A percentile compares a stretch with the other conserved stretches of the same genome.
Evolutionary conservation across 2,888 invertebrate species (phyloP).

Genomic region (Steromphala cineraria): DNA sequence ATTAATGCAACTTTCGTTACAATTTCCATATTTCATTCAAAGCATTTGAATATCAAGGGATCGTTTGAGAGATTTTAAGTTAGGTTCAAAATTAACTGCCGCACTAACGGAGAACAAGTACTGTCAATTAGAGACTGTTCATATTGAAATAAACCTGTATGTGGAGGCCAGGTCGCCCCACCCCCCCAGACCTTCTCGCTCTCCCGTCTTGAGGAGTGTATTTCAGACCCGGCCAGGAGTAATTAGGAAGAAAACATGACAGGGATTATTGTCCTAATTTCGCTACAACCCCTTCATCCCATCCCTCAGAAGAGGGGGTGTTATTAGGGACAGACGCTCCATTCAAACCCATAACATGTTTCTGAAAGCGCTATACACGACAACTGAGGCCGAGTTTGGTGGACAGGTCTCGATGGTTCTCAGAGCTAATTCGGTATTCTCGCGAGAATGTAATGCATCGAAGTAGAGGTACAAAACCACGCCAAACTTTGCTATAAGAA

Average conservation of each 20-base stretch:
- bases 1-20: neutral
- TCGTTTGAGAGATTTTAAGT: constrained; percentile 5
- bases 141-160: constrained; percentile 12
- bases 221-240: neutral
- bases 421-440: neutral
- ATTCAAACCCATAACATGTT: neutral
- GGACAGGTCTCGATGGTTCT: neutral
- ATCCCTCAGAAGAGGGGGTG: neutral
- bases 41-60: constrained; percentile 5
- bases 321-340: neutral
- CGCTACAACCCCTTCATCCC: neutral
- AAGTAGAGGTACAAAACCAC: neutral
- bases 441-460: neutral
- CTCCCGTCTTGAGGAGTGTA: neutral
- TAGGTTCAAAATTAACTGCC: neutral
- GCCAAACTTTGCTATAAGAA: neutral
- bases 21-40: constrained; percentile 4
- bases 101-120: neutral
- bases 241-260: neutral
- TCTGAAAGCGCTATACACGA: no score
- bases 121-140: constrained; percentile 1
- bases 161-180: neutral
- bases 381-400: no score
- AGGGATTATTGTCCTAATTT: neutral
- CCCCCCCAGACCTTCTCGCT: neutral